phyloP scores from a whole-genome alignment of 2,888 invertebrate genomes.

The Allygus modestus region DNA sequence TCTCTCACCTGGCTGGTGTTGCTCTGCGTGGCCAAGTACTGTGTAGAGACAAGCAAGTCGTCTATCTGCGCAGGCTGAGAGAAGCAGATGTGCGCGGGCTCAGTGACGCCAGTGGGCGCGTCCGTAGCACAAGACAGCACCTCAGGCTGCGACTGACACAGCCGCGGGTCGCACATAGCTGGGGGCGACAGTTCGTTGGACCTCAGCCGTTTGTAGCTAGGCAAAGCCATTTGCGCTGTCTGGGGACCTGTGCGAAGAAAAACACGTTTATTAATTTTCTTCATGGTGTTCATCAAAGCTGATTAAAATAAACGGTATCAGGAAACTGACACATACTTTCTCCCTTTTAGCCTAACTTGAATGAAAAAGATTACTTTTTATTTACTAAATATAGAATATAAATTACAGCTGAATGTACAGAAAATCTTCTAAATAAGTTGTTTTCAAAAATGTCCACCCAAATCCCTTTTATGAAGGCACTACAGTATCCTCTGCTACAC shows the following conservation, averaged over 20 bases:
- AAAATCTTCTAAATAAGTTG: no score
- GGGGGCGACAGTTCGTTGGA: slow-evolving; percentile 69
- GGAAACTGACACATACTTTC: no score
- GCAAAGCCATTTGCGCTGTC: not conserved
- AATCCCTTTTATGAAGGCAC: no score
- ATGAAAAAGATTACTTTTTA: no score
- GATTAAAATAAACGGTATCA: not conserved
- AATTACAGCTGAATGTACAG: no score
- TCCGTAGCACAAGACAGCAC: not conserved
- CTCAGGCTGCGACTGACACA: slow-evolving; percentile 75
- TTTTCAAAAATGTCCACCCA: no score
- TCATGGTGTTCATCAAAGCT: no score
- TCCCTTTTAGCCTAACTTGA: no score
- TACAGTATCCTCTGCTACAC: no score
- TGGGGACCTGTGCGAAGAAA: slow-evolving; percentile 41
- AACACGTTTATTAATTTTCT: no score
- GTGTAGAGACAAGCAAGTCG: slow-evolving; percentile 86
- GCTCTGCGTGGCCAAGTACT: slow-evolving; percentile 79
- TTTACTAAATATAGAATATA: no score
- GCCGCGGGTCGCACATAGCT: slow-evolving; percentile 70
- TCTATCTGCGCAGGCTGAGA: slow-evolving; percentile 93
- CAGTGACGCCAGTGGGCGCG: not conserved
- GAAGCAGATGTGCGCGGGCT: slow-evolving; percentile 79
- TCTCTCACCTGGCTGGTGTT: slow-evolving; percentile 64
- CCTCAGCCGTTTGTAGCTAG: slow-evolving; percentile 68